Evolutionary conservation across 1,140 invertebrate species (phyloP), one percentile per base, ranked within the genome.

Genomic region (Eupeodes corollae): DNA sequence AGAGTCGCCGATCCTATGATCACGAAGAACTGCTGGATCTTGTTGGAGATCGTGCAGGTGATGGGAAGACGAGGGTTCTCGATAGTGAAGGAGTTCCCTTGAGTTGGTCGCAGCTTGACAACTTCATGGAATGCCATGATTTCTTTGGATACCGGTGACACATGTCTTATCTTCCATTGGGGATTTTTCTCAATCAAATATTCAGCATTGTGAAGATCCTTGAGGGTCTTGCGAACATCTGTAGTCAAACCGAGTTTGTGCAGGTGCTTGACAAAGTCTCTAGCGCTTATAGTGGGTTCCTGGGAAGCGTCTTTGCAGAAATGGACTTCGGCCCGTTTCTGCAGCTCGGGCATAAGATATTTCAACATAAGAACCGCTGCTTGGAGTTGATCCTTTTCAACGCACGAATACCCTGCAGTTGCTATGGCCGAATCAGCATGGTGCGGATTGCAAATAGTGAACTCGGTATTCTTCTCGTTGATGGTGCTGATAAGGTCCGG

Each of bases 151-250:
- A 44, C 39, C 2, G 46, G 44, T 40, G 51, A 42, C 18, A 80
- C 64, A 2, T 82, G 63, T 53, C 71, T 70, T 10, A 85, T 71
- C 12, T 77, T 78, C 82, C 82, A 84, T 50, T 78, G 73, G 1
- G 80, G 79, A 66, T 84, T 86, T 40, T 75, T 73, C n/a, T 78
- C 71, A 12, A 80, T 72, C 13, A 86, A 63, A n/a, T 84, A 73
- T 56, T 83, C 74, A 30, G 79, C 72, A 56, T 80, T 82, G 44
- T 78, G 68, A 6, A 84, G 62, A 57, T 82, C 78, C 19, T 69
- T 72, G 15, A 70, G 70, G 30, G 79, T 70, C 44, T 74, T 73
- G 15, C 56, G 58, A 14, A 64, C 48, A 47, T 71, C 56, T 41
- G 58, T 33, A 45, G n/a, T 13, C 26, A 42, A 50, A 34, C 43